These are phyloP conservation scores for Cyphotilapia sp. DNA, from an alignment of 2,113 vertebrate species.

Conservation along the genomic window DNA sequence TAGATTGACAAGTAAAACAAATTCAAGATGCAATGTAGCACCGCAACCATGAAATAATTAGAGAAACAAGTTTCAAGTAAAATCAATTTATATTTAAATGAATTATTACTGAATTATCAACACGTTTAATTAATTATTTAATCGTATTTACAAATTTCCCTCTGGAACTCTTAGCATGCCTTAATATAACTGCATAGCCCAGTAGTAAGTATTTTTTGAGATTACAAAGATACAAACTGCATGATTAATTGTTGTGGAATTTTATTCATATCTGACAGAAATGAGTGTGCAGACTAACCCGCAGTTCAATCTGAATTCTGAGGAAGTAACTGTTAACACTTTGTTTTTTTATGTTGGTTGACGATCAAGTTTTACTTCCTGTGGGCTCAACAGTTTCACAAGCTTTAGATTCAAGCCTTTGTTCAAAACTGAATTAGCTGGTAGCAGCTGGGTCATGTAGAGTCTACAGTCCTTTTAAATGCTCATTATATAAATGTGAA, in stretches of 20 bases:
- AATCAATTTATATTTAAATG: not conserved
- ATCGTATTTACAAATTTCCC: not conserved
- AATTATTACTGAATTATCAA: not conserved
- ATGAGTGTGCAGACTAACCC: not conserved
- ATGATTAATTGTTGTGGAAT: not conserved
- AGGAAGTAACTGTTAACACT: not conserved
- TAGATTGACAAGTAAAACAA: not conserved
- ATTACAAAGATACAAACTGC: not conserved
- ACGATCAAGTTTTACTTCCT: not conserved
- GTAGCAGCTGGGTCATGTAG: accelerated
- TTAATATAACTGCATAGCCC: not conserved
- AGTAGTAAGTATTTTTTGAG: not conserved
- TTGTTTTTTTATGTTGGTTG: not conserved
- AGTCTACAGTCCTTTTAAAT: not conserved
- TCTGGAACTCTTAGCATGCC: not conserved
- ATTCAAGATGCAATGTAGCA: not conserved
- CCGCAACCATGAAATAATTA: not conserved
- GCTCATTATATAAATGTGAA: not conserved
- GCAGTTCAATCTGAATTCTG: not conserved
- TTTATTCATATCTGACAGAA: not conserved
- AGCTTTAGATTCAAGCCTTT: not conserved
- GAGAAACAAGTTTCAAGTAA: not conserved
- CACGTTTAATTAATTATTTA: not conserved
- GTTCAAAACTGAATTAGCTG: not conserved
- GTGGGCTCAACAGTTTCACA: not conserved